Evolutionary conservation across 2,113 vertebrate species (phyloP).

Genomic region (Leptobrachium ailaonicum): DNA sequence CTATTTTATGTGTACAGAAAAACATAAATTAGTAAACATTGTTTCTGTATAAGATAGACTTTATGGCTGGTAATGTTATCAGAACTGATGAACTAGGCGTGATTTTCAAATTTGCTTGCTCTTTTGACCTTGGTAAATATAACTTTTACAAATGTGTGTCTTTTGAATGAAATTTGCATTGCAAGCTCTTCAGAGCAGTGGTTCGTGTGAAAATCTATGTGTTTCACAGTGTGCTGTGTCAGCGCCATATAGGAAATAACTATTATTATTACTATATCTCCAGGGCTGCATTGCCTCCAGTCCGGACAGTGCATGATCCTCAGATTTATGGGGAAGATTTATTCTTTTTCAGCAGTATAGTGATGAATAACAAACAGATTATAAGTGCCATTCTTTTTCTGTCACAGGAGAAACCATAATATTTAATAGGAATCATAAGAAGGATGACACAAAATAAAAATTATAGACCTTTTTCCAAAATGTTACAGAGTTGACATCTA

Average conservation of each 20-base stretch:
- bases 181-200: neutral
- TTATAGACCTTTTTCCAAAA: no score
- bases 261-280: conserved; percentile 31
- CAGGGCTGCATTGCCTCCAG: neutral
- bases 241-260: conserved; percentile 22
- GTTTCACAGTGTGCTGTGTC: conserved; percentile 7
- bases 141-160: neutral
- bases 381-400: neutral
- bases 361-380: neutral
- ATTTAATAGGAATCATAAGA: neutral
- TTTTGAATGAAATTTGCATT: conserved; percentile 5
- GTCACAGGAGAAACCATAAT: neutral
- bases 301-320: conserved; percentile 4
- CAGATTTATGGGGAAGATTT: neutral
- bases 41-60: no score
- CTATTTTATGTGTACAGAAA: no score
- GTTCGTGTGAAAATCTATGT: neutral
- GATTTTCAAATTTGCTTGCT: neutral
- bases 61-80: no score
- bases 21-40: no score
- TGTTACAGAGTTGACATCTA: no score
- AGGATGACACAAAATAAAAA: no score
- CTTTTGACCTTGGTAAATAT: conserved; percentile 5
- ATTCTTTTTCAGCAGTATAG: neutral
- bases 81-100: neutral